phyloP scores from a whole-genome alignment of 2,113 vertebrate species.

The Onychostoma macrolepis region DNA sequence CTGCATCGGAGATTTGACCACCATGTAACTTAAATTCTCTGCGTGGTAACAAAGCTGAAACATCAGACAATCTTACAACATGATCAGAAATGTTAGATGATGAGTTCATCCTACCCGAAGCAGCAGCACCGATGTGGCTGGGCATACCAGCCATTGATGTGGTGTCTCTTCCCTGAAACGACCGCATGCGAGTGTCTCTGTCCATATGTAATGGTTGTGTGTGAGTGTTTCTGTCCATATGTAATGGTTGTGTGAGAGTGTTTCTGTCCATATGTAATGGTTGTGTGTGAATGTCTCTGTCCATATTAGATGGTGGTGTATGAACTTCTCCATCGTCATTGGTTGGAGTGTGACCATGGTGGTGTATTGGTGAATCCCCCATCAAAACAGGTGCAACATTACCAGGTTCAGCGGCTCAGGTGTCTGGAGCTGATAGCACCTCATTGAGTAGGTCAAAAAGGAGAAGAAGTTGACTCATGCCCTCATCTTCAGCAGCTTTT shows the following conservation, averaged over 20 bases:
- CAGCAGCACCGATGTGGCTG: neutral
- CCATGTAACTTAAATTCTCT: slow-evolving; percentile 37
- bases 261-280: neutral
- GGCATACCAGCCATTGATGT: neutral
- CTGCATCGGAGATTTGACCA: slow-evolving; percentile 21
- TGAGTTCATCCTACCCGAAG: neutral
- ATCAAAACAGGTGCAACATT: neutral
- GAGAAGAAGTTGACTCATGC: slow-evolving; percentile 2
- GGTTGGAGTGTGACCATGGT: neutral
- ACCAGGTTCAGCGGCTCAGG: neutral
- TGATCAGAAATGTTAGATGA: neutral
- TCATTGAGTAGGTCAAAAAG: neutral
- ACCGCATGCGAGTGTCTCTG: neutral
- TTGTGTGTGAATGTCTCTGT: neutral
- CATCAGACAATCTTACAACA: neutral
- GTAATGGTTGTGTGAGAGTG: neutral
- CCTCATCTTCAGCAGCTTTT: slow-evolving; percentile 7
- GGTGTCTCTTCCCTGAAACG: neutral
- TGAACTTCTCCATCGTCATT: no score
- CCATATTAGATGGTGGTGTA: neutral
- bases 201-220: no score
- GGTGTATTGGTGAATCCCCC: neutral
- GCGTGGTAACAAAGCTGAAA: neutral
- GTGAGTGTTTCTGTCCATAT: neutral
- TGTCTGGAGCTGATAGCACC: neutral